Conservation (phyloP, 2,113 vertebrate species). For the Lasiurus borealis region DNA sequence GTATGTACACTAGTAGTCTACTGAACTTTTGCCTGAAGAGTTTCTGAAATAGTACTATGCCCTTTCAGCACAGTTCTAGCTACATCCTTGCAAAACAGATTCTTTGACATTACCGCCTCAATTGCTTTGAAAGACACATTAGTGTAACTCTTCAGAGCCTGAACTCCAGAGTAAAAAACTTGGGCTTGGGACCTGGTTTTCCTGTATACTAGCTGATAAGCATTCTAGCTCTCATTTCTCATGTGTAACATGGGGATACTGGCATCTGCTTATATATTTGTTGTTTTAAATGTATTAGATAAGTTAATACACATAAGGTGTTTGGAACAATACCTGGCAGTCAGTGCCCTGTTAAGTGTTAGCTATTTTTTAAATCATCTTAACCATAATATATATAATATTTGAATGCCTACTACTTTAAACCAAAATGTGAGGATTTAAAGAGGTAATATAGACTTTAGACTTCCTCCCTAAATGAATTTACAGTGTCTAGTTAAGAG, state of each 20-base stretch:
- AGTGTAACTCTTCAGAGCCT: neutral
- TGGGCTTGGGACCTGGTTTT: neutral
- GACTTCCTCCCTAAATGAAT: neutral
- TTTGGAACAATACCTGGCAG: neutral
- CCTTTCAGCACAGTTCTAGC: neutral
- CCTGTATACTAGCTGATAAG: neutral
- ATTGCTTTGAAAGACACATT: neutral
- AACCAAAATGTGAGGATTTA: slow-evolving; percentile 27
- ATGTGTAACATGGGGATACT: neutral
- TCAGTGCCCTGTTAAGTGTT: neutral
- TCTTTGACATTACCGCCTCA: slow-evolving; percentile 7
- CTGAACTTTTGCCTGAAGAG: neutral
- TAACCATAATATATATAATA: neutral
- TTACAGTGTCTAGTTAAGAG: neutral
- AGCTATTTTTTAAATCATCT: neutral
- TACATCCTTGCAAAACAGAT: neutral
- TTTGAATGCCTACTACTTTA: slow-evolving; percentile 26
- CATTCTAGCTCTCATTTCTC: slow-evolving; percentile 5
- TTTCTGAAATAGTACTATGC: neutral
- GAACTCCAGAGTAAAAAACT: neutral
- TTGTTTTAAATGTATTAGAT: neutral
- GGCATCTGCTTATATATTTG: neutral
- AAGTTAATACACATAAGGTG: neutral
- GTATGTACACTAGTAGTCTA: neutral
- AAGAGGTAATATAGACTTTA: neutral